phyloP scores from a whole-genome alignment of 2,888 invertebrate species.

The Ceriagrion tenellum region DNA sequence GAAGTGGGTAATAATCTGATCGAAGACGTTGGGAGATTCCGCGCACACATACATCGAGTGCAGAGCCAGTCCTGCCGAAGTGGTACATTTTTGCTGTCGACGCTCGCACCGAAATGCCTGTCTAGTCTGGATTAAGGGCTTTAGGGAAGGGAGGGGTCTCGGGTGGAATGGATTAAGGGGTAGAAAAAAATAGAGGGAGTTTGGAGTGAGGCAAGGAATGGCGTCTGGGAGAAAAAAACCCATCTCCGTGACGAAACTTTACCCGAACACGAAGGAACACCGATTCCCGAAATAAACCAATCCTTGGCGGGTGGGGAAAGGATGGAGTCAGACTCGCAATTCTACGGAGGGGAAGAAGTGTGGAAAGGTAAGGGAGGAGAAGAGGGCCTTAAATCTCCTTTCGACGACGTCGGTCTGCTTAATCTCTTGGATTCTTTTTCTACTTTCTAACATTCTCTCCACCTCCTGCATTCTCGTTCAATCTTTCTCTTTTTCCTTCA shows the following conservation, averaged over 20 bases:
- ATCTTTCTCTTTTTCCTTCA: not conserved
- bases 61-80: not conserved
- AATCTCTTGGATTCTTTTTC: slow-evolving; percentile 10
- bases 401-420: not conserved
- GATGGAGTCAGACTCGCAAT: not conserved
- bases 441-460: not conserved
- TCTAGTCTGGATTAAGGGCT: not conserved
- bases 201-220: not conserved
- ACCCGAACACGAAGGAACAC: not conserved
- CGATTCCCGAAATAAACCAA: not conserved
- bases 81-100: slow-evolving; percentile 2
- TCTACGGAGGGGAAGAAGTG: not conserved
- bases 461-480: not conserved
- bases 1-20: not conserved
- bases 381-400: not conserved
- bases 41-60: not conserved
- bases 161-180: not conserved
- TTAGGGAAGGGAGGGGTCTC: not conserved
- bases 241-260: not conserved
- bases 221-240: not conserved
- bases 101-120: not conserved
- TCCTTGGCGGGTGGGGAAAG: not conserved
- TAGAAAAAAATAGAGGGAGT: not conserved
- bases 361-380: not conserved
- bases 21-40: not conserved